Percentiles rank a stretch among this genome's conserved stretches.
Evolutionary conservation across 2,113 vertebrate species (phyloP).

Genomic region (Scatophagus argus): DNA sequence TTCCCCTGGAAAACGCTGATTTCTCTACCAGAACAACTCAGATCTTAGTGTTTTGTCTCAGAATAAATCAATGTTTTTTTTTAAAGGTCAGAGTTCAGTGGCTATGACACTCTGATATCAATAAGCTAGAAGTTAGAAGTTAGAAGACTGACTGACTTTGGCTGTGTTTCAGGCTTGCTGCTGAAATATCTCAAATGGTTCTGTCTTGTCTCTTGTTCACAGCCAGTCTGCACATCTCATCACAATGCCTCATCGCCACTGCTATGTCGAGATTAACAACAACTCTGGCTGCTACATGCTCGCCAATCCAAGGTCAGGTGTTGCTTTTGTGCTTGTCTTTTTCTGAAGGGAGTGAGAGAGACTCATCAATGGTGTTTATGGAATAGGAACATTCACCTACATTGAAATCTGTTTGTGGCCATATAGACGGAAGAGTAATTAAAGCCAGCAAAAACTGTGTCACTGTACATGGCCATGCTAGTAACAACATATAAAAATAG

Average conservation of each 20-base stretch:
- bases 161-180: not conserved
- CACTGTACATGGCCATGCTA: too few relatives aligned
- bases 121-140: too few relatives aligned
- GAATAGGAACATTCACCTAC: too few relatives aligned
- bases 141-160: not conserved
- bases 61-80: too few relatives aligned
- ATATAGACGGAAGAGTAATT: too few relatives aligned
- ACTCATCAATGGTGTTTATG: too few relatives aligned
- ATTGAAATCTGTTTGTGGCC: too few relatives aligned
- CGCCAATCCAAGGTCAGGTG: slow-evolving; percentile 57
- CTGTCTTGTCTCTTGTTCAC: not conserved
- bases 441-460: too few relatives aligned
- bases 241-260: slow-evolving; percentile 68
- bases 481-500: too few relatives aligned
- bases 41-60: not conserved
- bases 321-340: not conserved
- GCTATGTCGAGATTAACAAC: slow-evolving; percentile 69
- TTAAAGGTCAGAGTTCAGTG: too few relatives aligned
- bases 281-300: slow-evolving; percentile 61
- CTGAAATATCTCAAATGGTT: not conserved
- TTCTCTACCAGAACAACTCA: not conserved
- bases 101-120: too few relatives aligned
- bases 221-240: not conserved
- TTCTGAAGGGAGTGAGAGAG: not conserved
- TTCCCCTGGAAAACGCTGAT: not conserved